Evolutionary conservation across 2,797 vertebrate species (phyloP).

Genomic region (Remorina albescens): DNA sequence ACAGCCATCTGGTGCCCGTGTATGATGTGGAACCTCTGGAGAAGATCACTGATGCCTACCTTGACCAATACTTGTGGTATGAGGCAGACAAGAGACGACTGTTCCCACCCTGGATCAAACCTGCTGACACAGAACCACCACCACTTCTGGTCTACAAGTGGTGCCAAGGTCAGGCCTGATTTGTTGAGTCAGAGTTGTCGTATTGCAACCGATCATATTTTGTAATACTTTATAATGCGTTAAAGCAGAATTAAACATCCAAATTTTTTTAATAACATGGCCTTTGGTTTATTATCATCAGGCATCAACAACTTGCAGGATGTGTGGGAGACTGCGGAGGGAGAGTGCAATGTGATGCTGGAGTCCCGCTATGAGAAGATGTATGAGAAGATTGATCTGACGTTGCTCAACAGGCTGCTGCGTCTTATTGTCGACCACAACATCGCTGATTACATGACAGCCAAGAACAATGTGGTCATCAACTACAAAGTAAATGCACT

Average conservation of each 20-base stretch:
- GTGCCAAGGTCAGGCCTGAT: constrained; percentile 92
- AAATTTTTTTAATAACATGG: neutral
- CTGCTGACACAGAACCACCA: constrained; percentile 97
- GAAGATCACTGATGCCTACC: constrained; percentile 98
- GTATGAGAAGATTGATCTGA: constrained; percentile 99
- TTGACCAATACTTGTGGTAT: constrained; percentile 99
- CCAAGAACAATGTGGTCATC: constrained; percentile 99
- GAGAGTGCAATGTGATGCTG: constrained; percentile 99
- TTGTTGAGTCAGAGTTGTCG: neutral
- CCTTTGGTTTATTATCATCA: constrained; percentile 59
- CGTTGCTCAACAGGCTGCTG: constrained; percentile 95
- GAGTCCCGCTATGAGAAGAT: constrained; percentile 99
- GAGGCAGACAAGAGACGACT: constrained; percentile 97
- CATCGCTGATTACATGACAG: constrained; percentile 99
- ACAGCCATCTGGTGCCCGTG: constrained; percentile 97
- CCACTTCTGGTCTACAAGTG: constrained; percentile 98
- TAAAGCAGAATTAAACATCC: neutral
- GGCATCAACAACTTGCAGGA: constrained; percentile 99
- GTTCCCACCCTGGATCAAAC: constrained; percentile 99
- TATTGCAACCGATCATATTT: neutral
- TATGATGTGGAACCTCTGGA: constrained; percentile 98
- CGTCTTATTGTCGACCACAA: constrained; percentile 99
- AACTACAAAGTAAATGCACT: constrained; percentile 93
- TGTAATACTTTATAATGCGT: neutral
- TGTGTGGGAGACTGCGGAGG: constrained; percentile 97